Evolutionary conservation across 2,797 vertebrate species (phyloP).

Genomic region (Fistularia tabacaria): DNA sequence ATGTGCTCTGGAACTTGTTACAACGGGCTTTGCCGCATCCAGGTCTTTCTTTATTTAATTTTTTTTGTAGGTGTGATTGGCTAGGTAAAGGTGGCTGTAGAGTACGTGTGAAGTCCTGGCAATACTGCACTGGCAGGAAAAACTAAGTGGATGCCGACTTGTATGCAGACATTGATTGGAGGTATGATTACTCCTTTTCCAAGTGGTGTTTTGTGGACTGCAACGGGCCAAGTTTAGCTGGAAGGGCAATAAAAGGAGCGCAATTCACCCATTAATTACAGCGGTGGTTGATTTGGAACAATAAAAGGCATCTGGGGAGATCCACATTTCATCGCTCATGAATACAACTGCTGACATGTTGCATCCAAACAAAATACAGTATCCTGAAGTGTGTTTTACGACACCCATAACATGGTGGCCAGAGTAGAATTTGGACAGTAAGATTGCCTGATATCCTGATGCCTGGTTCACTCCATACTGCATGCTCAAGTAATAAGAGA

Average conservation of each 20-base stretch:
- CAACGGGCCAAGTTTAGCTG: constrained; percentile 71
- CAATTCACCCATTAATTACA: constrained; percentile 53
- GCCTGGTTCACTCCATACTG: no score
- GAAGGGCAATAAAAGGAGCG: constrained; percentile 65
- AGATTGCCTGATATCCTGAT: no score
- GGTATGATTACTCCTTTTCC: constrained; percentile 26
- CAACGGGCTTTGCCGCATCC: constrained; percentile 41
- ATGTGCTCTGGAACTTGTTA: constrained; percentile 55
- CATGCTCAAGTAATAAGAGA: no score
- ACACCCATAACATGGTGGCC: not conserved
- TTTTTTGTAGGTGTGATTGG: constrained; percentile 50
- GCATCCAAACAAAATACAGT: constrained; percentile 23
- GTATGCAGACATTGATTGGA: constrained; percentile 60
- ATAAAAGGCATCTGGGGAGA: constrained; percentile 38
- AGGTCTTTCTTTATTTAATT: constrained; percentile 35
- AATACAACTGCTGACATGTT: constrained; percentile 36
- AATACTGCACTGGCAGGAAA: constrained; percentile 46
- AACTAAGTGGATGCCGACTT: constrained; percentile 41
- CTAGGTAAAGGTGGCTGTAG: constrained; percentile 50
- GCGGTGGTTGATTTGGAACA: constrained; percentile 53
- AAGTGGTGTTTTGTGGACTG: constrained; percentile 56
- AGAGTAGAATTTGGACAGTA: no score
- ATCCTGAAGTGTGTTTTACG: constrained; percentile 16
- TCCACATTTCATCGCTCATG: constrained; percentile 40
- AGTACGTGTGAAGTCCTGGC: constrained; percentile 43